phyloP scores from a whole-genome alignment of 2,797 vertebrate species.

The Enteromius radiatus region DNA sequence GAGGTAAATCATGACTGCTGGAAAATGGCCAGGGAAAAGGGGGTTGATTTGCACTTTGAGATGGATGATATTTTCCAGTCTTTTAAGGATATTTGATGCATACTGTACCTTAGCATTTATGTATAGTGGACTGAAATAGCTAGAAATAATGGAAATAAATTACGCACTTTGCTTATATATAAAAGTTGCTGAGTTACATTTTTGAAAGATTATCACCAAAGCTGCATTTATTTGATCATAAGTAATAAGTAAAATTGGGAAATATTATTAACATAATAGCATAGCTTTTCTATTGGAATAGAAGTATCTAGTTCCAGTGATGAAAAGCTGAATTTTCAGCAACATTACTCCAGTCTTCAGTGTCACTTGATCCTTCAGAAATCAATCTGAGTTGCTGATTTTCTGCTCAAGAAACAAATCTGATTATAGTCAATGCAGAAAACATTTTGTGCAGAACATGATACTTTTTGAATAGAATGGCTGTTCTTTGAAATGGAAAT shows the following conservation, averaged over 20 bases:
- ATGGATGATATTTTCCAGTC: background rate
- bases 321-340: background rate
- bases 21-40: background rate
- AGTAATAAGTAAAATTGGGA: background rate
- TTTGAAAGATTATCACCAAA: no score
- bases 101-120: background rate
- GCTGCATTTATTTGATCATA: no score
- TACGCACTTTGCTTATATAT: background rate
- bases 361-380: background rate
- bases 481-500: background rate
- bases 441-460: background rate
- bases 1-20: conserved; percentile 81
- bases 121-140: background rate
- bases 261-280: background rate
- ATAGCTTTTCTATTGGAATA: background rate
- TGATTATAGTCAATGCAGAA: background rate
- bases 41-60: background rate
- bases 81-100: background rate
- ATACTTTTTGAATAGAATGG: background rate
- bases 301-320: background rate
- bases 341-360: background rate
- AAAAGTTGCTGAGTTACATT: background rate
- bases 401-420: background rate
- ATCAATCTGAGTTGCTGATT: background rate
- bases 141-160: background rate